Conservation (phyloP, 2,797 vertebrate species). For the Arremon aurantiirostris region DNA sequence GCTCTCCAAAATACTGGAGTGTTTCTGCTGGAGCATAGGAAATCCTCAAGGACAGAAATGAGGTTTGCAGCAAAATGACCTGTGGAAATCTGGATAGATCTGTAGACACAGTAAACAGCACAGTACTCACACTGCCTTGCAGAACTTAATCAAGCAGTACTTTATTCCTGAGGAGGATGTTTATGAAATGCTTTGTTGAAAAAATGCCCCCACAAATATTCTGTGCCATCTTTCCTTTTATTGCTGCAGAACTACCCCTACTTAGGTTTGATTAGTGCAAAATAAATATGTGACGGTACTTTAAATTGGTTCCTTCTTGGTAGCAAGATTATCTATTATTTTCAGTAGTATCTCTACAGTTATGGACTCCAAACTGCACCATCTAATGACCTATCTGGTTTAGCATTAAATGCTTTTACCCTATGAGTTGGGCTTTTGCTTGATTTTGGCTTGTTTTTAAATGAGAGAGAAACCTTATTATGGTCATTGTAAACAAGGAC, state of each 20-base stretch:
- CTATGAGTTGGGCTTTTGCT: accelerated
- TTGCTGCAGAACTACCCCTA: neutral
- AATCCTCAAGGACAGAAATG: neutral
- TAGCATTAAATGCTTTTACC: neutral
- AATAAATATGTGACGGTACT: neutral
- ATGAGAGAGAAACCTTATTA: neutral
- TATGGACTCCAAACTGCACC: neutral
- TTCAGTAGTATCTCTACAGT: neutral
- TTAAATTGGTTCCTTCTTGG: neutral
- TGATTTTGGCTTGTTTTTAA: neutral
- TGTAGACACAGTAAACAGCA: neutral
- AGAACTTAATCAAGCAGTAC: neutral
- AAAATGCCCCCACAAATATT: neutral
- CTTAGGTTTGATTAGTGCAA: neutral
- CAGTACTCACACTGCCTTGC: neutral
- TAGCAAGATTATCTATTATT: neutral
- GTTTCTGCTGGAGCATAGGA: neutral
- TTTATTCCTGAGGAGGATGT: neutral
- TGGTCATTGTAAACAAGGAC: neutral
- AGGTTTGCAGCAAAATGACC: neutral
- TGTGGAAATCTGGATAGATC: neutral
- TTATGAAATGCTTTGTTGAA: neutral
- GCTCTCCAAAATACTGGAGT: neutral
- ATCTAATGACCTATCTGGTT: neutral
- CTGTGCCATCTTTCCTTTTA: neutral